phyloP scores from a whole-genome alignment of 2,888 invertebrate species.

The Morinoia aosen region DNA sequence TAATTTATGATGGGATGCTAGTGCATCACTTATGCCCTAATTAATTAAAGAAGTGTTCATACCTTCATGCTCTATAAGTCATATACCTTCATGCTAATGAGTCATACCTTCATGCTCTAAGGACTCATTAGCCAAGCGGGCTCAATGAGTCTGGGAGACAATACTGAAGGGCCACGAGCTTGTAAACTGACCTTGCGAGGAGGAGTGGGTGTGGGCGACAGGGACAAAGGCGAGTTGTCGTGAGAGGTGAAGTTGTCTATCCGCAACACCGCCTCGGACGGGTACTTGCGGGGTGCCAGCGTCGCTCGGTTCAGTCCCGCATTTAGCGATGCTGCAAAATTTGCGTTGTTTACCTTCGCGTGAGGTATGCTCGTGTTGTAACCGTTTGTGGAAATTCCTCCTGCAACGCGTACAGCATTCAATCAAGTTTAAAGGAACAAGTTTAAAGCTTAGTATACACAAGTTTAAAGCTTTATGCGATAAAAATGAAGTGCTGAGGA shows the following conservation, averaged over 20 bases:
- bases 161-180: not conserved
- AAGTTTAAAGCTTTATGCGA: no score
- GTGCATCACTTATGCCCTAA: no score
- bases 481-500: no score
- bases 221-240: constrained; percentile 51
- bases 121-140: not conserved
- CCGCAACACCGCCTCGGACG: constrained; percentile 58
- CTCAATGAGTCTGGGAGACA: not conserved
- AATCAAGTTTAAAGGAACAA: not conserved
- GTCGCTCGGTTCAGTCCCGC: not conserved
- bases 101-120: no score
- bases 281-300: constrained; percentile 52
- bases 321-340: not conserved
- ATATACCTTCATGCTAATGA: no score
- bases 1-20: no score
- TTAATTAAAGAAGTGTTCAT: no score
- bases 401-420: not conserved
- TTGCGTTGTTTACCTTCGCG: not conserved
- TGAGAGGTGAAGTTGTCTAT: constrained; percentile 66
- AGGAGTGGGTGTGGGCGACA: constrained; percentile 53
- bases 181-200: constrained; percentile 45
- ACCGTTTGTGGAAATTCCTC: not conserved
- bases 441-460: no score
- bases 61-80: no score
- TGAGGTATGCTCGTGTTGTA: constrained; percentile 24